These are phyloP conservation scores for Eulacestoma nigropectus DNA, from an alignment of 2,113 vertebrate genomes.

Conservation along the genomic window DNA sequence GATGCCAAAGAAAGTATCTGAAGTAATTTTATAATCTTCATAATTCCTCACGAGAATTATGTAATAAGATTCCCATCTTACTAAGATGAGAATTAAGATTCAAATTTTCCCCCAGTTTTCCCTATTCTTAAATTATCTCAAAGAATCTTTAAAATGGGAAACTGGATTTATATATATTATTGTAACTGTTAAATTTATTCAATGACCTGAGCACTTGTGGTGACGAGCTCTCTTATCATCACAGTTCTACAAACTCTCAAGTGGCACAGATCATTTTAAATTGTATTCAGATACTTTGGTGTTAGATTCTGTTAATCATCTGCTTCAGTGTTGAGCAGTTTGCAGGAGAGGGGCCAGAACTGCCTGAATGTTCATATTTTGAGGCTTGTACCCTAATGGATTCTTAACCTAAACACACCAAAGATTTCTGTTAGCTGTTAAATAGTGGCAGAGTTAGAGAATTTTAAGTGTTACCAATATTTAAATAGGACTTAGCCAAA, in stretches of 20 bases:
- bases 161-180: neutral
- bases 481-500: slow-evolving; percentile 75
- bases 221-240: neutral
- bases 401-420: slow-evolving; percentile 73
- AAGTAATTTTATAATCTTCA: neutral
- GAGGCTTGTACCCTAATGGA: slow-evolving; percentile 45
- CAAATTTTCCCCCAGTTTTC: neutral
- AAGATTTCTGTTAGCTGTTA: slow-evolving; percentile 74
- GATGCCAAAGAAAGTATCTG: slow-evolving; percentile 50
- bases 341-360: slow-evolving; percentile 37
- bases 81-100: neutral
- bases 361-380: slow-evolving; percentile 62
- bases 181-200: neutral
- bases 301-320: neutral
- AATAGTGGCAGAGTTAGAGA: slow-evolving; percentile 53
- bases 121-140: neutral
- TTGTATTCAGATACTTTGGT: neutral
- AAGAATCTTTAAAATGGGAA: neutral
- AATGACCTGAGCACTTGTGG: neutral
- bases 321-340: neutral
- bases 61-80: neutral
- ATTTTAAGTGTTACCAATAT: slow-evolving; percentile 59
- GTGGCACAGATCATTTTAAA: neutral
- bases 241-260: neutral
- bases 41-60: neutral